These are phyloP conservation scores for Thaleichthys pacificus DNA, from an alignment of 2,797 vertebrate genomes.

Conservation along the genomic window DNA sequence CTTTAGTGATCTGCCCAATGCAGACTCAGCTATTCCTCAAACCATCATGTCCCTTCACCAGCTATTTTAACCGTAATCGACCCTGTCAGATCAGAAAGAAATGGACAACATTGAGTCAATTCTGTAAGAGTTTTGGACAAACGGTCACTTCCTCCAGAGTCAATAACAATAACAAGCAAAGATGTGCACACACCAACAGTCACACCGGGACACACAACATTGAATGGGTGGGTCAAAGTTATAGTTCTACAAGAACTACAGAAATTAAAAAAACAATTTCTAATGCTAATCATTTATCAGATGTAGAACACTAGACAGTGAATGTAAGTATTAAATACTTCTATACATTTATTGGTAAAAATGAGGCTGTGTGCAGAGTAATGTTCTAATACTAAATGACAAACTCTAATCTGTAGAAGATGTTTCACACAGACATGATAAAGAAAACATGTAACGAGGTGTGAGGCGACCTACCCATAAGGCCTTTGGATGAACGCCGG, in stretches of 20 bases:
- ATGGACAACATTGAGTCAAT: conserved; percentile 94
- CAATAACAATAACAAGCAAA: conserved; percentile 61
- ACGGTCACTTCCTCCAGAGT: conserved; percentile 74
- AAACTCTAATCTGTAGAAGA: neutral
- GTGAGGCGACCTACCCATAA: conserved; percentile 86
- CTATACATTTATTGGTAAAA: neutral
- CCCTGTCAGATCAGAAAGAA: conserved; percentile 99
- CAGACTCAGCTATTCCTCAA: conserved; percentile 98
- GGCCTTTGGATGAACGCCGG: conserved; percentile 97
- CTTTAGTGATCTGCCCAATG: conserved; percentile 86
- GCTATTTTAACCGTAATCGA: conserved; percentile 98
- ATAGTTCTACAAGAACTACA: conserved; percentile 3
- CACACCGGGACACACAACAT: conserved; percentile 60
- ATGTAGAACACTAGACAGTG: conserved; percentile 15
- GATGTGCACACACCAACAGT: conserved; percentile 66
- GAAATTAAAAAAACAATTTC: conserved; percentile 23
- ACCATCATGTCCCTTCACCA: conserved; percentile 92
- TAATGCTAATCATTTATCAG: conserved; percentile 17
- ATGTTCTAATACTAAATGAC: conserved; percentile 1
- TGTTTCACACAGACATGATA: neutral
- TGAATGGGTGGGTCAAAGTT: conserved; percentile 37
- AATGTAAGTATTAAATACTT: neutral
- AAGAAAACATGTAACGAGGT: neutral
- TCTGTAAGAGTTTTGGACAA: conserved; percentile 65
- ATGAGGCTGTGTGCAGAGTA: neutral